Base-by-base conservation (phyloP, 2,797 vertebrate genomes). In the Oceanodroma leucorhoa region DNA sequence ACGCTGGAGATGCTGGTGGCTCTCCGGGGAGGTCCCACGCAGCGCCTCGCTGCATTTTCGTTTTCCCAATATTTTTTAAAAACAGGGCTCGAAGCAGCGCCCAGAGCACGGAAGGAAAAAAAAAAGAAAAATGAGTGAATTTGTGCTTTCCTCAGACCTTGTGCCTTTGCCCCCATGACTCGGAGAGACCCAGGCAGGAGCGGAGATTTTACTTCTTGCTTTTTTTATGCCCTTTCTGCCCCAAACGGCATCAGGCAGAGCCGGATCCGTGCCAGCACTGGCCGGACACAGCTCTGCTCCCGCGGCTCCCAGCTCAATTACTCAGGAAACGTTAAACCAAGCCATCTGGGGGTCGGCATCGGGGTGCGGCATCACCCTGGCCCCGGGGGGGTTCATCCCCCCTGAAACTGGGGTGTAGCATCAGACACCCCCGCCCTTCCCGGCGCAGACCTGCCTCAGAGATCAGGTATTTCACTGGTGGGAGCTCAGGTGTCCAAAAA, bases 181-280 rank as follows among this genome's bases (percentile, higher is more conserved):
- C 23, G 0, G 32, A 54, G 26, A 46, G 9, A 40, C 46, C 22
- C 21, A 13, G 55, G 36, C 61, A 23, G 50, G 55, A 11, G 32
- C 1, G 2, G 73, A 70, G 57, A 12, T 38, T 64, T 53, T 45
- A 10, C 6, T 83, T n/a, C 13, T 26, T n/a, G 22, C 22, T 43
- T 10, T 80, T 46, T 46, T 69, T 32, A 19, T 32, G 18, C 65
- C n/a, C 46, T 83, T 90, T 67, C 26, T 7, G 17, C 55, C 80
- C 61, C 83, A 64, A 50, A 41, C 0, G 2, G 30, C 0, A 1
- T 29, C 0, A 0, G 64, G 41, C 36, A 62, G 45, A 57, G 60
- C 54, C 0, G 0, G 48, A 22, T 79, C 60, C 3, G 1, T 1
- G 1, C 45, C 1, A 1, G 32, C 10, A 0, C 32, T 29, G 54